Evolutionary conservation across 2,888 invertebrate species (phyloP).

Genomic region (Euzetes globulus): DNA sequence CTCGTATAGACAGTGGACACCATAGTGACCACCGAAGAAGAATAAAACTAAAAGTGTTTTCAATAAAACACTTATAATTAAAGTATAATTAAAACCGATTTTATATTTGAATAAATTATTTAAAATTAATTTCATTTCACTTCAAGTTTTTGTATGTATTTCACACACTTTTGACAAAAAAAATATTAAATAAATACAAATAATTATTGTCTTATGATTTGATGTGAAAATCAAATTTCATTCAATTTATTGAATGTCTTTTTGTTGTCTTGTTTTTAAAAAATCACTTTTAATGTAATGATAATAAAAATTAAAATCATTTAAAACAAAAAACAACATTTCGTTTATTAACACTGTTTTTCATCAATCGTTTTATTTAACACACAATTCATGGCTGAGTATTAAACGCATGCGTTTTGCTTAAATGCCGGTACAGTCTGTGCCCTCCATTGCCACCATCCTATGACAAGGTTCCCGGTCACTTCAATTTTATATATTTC

Average conservation of each 20-base stretch:
- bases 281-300: not conserved
- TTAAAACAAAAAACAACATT: slow-evolving; percentile 4
- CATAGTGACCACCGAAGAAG: not conserved
- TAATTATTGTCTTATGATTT: too few species aligned
- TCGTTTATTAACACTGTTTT: not conserved
- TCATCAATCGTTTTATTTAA: not conserved
- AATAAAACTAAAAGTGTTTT: not conserved
- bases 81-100: too few species aligned
- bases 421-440: not conserved
- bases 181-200: too few species aligned
- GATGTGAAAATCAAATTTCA: not conserved
- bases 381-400: not conserved
- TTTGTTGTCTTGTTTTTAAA: not conserved
- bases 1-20: slow-evolving; percentile 59
- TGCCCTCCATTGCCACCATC: not conserved
- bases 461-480: too few species aligned
- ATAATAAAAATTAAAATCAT: not conserved
- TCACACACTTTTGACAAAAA: too few species aligned
- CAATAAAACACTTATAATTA: not conserved
- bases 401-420: not conserved
- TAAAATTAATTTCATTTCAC: not conserved
- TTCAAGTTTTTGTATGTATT: not conserved
- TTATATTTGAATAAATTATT: not conserved
- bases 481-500: too few species aligned
- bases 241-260: not conserved